These are phyloP conservation scores for Eutrigla gurnardus DNA, from an alignment of 2,797 vertebrate genomes.

Conservation along the genomic window DNA sequence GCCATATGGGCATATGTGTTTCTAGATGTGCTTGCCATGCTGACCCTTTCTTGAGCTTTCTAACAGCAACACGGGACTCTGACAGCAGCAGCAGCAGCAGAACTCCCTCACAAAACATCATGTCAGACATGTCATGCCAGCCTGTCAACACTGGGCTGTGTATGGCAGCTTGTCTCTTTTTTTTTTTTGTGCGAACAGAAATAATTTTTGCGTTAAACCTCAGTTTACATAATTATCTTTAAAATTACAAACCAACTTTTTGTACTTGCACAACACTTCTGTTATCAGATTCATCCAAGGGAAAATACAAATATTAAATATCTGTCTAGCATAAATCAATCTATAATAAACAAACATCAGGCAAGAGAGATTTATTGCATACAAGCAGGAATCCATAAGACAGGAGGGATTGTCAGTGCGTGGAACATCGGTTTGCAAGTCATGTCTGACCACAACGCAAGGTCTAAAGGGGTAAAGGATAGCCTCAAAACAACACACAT, in stretches of 20 bases:
- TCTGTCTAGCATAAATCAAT: slow-evolving; percentile 7
- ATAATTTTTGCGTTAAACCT: slow-evolving; percentile 6
- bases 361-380: not conserved
- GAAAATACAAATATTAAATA: not conserved
- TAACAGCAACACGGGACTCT: slow-evolving; percentile 29
- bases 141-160: slow-evolving; percentile 49
- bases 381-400: slow-evolving; percentile 22
- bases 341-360: not conserved
- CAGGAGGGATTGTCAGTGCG: slow-evolving; percentile 22
- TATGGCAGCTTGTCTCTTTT: slow-evolving; percentile 43
- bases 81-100: slow-evolving; percentile 29
- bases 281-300: not conserved
- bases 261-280: not conserved
- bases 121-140: slow-evolving; percentile 66
- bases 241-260: slow-evolving; percentile 1
- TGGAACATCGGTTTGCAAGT: slow-evolving; percentile 47
- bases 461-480: slow-evolving; percentile 65
- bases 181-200: slow-evolving; percentile 33
- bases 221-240: not conserved
- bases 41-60: slow-evolving; percentile 57
- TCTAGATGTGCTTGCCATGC: slow-evolving; percentile 53
- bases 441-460: slow-evolving; percentile 54
- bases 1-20: slow-evolving; percentile 33
- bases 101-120: slow-evolving; percentile 44
- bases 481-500: slow-evolving; percentile 48